Evolutionary conservation across 2,797 vertebrate species (phyloP), one percentile per base, ranked within the genome.

Genomic region (Otus scops): DNA sequence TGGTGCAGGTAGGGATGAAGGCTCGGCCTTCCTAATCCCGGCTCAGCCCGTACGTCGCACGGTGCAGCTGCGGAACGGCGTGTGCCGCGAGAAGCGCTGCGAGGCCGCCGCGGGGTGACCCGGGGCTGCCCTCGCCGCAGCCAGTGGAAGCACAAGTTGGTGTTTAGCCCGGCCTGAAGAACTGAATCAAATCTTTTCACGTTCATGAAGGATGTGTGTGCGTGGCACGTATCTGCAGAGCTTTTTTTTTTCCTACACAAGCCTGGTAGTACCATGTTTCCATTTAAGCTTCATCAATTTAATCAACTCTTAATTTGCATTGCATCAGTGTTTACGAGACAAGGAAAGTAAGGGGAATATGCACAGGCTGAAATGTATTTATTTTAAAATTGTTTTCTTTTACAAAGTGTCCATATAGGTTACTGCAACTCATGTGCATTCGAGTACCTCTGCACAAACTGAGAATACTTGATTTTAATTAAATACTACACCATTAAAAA

Each of bases 31-130:
- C 47, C 6, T 13, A 3, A 5, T 4, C 39, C 41, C 36, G 1
- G 26, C 16, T 64, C 6, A 7, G 14, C 54, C 79, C 38, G 11
- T 2, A 2, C 56, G 0, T 0, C 2, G 54, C 60, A 2, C 17
- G 83, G 7, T 2, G 22, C 3, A 22, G 7, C 41, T 36, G 4
- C 1, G 61, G 85, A 30, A 1, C 3, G 0, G 3, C 17, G 6
- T 0, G 18, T 14, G 0, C 27, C 0, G 13, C 0, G 56, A 34
- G 36, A 60, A 2, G 16, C 13, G 1, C 51, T 1, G 11, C 0
- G 23, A 38, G 51, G 53, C 43, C 7, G n/a, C 24, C 3, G 0
- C 61, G 1, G 53, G 32, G 1, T 8, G 27, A 5, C 39, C 3
- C 1, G 50, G 34, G 28, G 51, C 57, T 6, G 47, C 45, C 5